A percentile compares a stretch with the other conserved stretches of the same genome.
phyloP scores from a whole-genome alignment of 2,797 vertebrate species.

The Trichosurus vulpecula region DNA sequence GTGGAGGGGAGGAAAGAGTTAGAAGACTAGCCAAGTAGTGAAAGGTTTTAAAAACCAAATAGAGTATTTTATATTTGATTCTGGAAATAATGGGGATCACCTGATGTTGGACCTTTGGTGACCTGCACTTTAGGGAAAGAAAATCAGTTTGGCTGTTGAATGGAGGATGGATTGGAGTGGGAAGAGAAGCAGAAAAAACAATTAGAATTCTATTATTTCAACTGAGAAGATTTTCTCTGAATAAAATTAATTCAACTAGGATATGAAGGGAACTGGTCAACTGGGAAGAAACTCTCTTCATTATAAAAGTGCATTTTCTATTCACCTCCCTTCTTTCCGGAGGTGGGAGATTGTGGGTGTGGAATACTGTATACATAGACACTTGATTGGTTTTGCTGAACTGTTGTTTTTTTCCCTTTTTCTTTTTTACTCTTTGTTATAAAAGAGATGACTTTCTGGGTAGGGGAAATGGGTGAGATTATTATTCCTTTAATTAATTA shows the following conservation, averaged over 20 bases:
- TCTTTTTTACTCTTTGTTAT: not conserved
- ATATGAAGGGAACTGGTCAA: not conserved
- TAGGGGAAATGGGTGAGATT: not conserved
- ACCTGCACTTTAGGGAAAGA: not conserved
- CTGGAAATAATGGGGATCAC: not conserved
- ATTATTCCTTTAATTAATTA: not conserved
- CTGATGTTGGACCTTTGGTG: too few relatives aligned
- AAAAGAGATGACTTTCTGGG: not conserved
- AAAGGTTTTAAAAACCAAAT: not conserved
- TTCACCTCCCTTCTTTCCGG: not conserved
- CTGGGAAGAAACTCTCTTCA: not conserved
- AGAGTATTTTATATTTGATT: not conserved
- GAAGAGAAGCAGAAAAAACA: not conserved
- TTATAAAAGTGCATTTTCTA: not conserved
- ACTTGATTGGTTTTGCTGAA: not conserved
- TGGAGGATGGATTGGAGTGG: not conserved
- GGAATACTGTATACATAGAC: not conserved
- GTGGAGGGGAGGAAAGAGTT: not conserved
- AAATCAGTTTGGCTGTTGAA: not conserved
- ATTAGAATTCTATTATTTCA: not conserved
- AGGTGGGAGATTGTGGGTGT: not conserved
- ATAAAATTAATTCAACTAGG: not conserved
- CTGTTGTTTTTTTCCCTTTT: not conserved
- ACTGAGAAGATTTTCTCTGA: not conserved
- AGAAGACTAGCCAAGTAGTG: not conserved